Base-by-base conservation (phyloP, 2,888 invertebrate genomes). In the Rutpela maculata region DNA sequence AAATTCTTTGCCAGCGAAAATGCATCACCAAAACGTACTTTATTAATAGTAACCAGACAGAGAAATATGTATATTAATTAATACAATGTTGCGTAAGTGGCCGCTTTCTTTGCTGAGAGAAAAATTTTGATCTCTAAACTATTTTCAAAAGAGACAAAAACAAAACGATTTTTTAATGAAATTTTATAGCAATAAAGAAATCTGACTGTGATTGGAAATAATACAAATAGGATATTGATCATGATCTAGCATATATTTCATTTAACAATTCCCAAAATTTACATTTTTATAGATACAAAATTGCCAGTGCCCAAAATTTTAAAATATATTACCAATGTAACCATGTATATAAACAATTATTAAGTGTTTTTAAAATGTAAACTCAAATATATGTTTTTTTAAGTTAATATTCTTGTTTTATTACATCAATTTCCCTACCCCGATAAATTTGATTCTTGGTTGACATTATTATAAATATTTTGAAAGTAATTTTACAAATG, bases 321-420 rank as follows among this genome's bases (percentile, higher is more conserved):
- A 50, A 43, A 50, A 50, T 38, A 35, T 63, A 38, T 50, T 19
- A 43, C 43, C 43, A 19, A 50, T 43, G 17, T 66, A 66, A 66
- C 65, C 65, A 66, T 66, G 65, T 66, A 66, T 19, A 66, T 66
- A 63, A 38, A 63, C 11, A 18, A 18, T 59, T 57, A 57, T 57
- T 57, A 57, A 65, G 31, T 66, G 65, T 66, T 66, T 63, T 66
- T 43, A 63, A 63, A 63, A 63, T 63, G 26, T 60, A 63, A 35
- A 63, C 62, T 63, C 62, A 63, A 63, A 63, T 63, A 63, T 63
- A 63, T 63, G 62, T 63, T 63, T 63, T 63, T 63, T 63, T 63
- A 35, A 63, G 17, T 35, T 35, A 22, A 60, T 26, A 17, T 35
- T 31, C 31, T 63, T 26, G 22, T n/a, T 62, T 22, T 18, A 18